phyloP scores from a whole-genome alignment of 2,888 invertebrate genomes.

The Troilus luridus region DNA sequence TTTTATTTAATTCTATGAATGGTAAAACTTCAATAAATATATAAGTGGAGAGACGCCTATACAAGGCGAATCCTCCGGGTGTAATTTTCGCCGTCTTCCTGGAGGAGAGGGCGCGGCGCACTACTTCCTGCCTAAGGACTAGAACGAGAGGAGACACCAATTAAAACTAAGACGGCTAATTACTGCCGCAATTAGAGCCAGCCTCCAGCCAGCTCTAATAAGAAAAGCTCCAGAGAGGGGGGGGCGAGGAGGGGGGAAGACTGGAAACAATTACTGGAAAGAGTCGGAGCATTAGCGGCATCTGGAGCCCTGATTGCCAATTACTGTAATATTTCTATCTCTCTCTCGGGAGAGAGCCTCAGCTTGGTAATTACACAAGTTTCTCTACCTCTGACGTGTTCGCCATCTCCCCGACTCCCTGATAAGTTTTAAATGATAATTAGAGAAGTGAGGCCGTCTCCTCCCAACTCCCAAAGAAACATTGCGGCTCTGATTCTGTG shows the following conservation, averaged over 20 bases:
- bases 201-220: constrained; percentile 48
- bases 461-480: constrained; percentile 55
- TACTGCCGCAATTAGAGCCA: constrained; percentile 44
- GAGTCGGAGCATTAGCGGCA: constrained; percentile 62
- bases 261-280: constrained; percentile 59
- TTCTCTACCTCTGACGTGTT: constrained; percentile 52
- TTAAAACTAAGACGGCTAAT: constrained; percentile 49
- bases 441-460: constrained; percentile 55
- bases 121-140: constrained; percentile 41
- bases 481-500: constrained; percentile 14
- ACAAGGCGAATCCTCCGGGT: background rate
- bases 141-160: constrained; percentile 49
- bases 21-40: background rate
- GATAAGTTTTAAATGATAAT: constrained; percentile 64
- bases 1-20: no score
- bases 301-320: constrained; percentile 64
- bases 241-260: background rate
- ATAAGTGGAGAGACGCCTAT: background rate
- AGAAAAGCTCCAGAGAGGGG: constrained; percentile 43
- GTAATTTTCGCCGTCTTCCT: background rate
- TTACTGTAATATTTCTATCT: constrained; percentile 64
- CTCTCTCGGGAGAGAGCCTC: constrained; percentile 42
- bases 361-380: constrained; percentile 63
- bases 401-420: constrained; percentile 51
- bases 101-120: background rate